These are phyloP conservation scores for Aplochiton taeniatus DNA, from an alignment of 2,797 vertebrate species.

Conservation along the genomic window DNA sequence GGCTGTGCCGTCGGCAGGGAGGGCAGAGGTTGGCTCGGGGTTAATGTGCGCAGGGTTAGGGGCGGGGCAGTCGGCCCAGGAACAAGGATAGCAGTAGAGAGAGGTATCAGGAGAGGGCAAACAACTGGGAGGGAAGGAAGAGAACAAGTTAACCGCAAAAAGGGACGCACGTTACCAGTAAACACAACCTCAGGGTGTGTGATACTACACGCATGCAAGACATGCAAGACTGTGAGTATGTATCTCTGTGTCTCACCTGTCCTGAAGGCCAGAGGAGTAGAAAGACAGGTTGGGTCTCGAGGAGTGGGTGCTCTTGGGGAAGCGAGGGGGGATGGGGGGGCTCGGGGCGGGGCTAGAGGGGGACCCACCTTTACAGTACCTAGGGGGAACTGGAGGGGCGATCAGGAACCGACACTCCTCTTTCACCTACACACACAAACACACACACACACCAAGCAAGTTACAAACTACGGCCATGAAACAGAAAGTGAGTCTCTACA, in stretches of 20 bases:
- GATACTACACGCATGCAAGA: neutral
- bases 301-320: constrained; percentile 78
- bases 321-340: constrained; percentile 85
- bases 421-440: constrained; percentile 80
- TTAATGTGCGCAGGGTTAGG: constrained; percentile 71
- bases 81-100: constrained; percentile 94
- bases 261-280: constrained; percentile 92
- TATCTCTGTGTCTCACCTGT: constrained; percentile 76
- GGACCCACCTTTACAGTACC: constrained; percentile 77
- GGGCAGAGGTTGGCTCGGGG: constrained; percentile 57
- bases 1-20: constrained; percentile 65
- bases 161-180: neutral
- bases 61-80: constrained; percentile 91
- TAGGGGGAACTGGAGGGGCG: constrained; percentile 90
- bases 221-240: constrained; percentile 8
- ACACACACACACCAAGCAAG: constrained; percentile 24
- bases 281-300: constrained; percentile 89
- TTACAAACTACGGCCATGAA: neutral
- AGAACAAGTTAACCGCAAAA: neutral
- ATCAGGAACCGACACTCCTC: constrained; percentile 96
- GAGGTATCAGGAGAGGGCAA: constrained; percentile 90
- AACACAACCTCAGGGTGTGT: neutral
- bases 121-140: constrained; percentile 64
- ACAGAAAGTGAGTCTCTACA: neutral
- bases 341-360: constrained; percentile 76